Conservation (phyloP, 2,888 invertebrate species). For the Itoplectis maculator region DNA sequence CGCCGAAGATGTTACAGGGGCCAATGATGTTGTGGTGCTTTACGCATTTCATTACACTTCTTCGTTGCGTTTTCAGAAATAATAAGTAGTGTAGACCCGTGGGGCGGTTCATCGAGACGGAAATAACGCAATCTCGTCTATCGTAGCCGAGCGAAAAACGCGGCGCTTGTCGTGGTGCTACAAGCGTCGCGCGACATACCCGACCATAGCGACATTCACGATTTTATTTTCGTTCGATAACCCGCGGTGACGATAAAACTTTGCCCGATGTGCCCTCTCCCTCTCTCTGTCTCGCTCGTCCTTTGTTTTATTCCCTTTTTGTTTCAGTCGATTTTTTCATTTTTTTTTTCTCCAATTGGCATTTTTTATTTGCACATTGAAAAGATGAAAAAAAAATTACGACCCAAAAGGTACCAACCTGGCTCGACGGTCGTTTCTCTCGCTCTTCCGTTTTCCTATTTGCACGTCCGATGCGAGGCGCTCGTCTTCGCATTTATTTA, state of each 20-base stretch:
- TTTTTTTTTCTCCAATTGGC: neutral
- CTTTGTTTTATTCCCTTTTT: too few relatives aligned
- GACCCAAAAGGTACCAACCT: neutral
- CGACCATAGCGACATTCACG: slow-evolving; percentile 71
- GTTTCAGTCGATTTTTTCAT: neutral
- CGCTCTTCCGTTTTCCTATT: neutral
- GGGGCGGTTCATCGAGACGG: slow-evolving; percentile 44
- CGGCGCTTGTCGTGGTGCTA: slow-evolving; percentile 79
- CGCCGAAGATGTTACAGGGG: slow-evolving; percentile 55
- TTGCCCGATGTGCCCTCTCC: neutral
- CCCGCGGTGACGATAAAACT: neutral
- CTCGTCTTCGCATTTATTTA: neutral
- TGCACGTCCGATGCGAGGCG: neutral
- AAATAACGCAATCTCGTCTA: slow-evolving; percentile 71
- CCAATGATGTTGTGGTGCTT: neutral
- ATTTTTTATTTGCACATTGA: neutral
- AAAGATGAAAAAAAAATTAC: slow-evolving; percentile 18
- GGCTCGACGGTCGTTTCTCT: neutral
- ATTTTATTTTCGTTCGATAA: neutral
- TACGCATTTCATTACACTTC: neutral
- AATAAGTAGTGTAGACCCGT: neutral
- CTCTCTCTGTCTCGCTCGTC: neutral
- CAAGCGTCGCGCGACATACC: slow-evolving; percentile 71
- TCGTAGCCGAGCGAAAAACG: slow-evolving; percentile 71
- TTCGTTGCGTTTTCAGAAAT: slow-evolving; percentile 21